Conservation (phyloP, 2,113 vertebrate species). For the Accipiter virgatus region DNA sequence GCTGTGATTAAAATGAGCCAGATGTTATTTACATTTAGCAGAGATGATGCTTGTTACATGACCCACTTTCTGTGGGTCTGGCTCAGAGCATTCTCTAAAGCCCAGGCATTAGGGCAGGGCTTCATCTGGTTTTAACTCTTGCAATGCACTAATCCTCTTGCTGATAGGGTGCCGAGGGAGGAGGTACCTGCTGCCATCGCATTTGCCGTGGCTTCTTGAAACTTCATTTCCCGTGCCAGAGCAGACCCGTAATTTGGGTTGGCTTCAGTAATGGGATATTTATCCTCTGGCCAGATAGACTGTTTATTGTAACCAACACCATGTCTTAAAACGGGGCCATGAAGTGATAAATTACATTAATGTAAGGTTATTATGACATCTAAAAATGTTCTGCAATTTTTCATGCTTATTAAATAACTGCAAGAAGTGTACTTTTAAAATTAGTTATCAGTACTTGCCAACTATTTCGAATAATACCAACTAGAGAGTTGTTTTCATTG, state of each 20-base stretch:
- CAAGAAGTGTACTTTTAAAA: neutral
- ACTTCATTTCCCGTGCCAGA: neutral
- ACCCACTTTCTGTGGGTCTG: neutral
- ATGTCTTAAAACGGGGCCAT: neutral
- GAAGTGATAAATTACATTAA: neutral
- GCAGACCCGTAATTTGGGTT: neutral
- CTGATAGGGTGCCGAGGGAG: too few species aligned
- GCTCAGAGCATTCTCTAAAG: neutral
- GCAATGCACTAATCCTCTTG: neutral
- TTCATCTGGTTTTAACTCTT: neutral
- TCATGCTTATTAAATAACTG: neutral
- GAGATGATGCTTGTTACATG: neutral
- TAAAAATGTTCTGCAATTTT: neutral
- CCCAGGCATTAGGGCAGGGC: neutral
- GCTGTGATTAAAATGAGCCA: neutral
- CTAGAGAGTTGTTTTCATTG: neutral
- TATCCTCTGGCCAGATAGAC: neutral
- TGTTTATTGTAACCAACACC: neutral
- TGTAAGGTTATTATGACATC: neutral
- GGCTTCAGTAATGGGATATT: neutral
- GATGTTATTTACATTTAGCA: neutral
- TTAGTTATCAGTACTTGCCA: neutral
- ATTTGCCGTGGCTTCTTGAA: neutral
- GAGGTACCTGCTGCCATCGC: fast-evolving
- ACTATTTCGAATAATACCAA: neutral